Conservation (phyloP, 2,113 vertebrate genomes). For the Neolamprologus tretocephalus region DNA sequence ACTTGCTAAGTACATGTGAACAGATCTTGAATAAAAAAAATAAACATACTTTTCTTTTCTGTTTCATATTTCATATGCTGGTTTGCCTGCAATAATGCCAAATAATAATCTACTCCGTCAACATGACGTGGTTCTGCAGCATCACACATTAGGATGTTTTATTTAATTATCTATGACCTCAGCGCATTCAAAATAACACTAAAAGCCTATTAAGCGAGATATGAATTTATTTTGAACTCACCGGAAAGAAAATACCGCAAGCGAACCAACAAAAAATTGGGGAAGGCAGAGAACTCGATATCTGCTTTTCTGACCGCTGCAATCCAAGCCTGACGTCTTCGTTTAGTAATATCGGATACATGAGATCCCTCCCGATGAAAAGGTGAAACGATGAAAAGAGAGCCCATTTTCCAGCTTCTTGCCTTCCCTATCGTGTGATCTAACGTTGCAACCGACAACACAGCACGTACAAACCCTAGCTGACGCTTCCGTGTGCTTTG, state of each 20-base stretch:
- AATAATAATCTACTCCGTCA: too few relatives aligned
- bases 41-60: too few relatives aligned
- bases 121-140: too few relatives aligned
- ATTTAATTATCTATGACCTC: too few relatives aligned
- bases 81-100: background rate
- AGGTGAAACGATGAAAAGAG: background rate
- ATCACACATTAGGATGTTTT: too few relatives aligned
- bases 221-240: background rate
- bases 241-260: rapidly evolving
- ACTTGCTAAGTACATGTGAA: background rate
- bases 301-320: rapidly evolving
- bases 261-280: background rate
- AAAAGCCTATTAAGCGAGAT: too few relatives aligned
- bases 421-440: background rate
- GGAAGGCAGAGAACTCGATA: too few relatives aligned
- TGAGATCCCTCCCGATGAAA: too few relatives aligned
- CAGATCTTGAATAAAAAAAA: background rate
- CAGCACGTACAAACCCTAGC: background rate
- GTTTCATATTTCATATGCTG: background rate
- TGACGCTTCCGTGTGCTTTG: background rate
- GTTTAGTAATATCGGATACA: too few relatives aligned
- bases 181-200: too few relatives aligned
- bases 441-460: background rate
- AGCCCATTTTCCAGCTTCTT: background rate
- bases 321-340: too few relatives aligned